Base-by-base conservation (phyloP, 2,888 invertebrate species). In the Gastracanthus pulcherrimus region DNA sequence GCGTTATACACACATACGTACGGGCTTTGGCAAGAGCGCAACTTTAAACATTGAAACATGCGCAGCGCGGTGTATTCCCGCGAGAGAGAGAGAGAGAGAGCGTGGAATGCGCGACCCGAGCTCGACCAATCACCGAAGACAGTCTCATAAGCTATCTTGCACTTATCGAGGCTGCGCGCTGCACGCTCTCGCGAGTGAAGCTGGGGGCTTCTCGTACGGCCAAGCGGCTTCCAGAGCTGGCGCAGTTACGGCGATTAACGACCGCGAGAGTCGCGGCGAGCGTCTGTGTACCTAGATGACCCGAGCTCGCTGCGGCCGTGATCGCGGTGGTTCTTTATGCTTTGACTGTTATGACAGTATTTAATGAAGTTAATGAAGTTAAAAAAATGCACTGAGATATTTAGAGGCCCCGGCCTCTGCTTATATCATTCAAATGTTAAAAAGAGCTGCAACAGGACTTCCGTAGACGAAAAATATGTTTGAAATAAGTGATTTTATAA, bases 71-170 rank as follows among this genome's bases (percentile, higher is more conserved):
- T 23, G 67, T 69, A 58, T 69, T 60, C 45, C 69, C 66, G 29
- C 29, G 66, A 26, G 34, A 31, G 58, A 11, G 45, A 29, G 23
- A 72, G 29, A n/a, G 19, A 13, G 64, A 26, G 13, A n/a, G 19
- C 38, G 19, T 9, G 78, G 80, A 80, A 74, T 80, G 67, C 60
- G 69, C 67, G 80, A 80, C 71, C 64, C 48, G 51, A 72, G 76
- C 82, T 82, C 83, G 70, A 82, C 81, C 84, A 84, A 84, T 84
- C 84, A 82, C 69, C 74, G n/a, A 58, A 29, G 58, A 55, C 36
- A 55, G 41, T 72, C 38, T 77, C 81, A 83, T 81, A 69, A 79
- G 69, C 78, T 84, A 83, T 83, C 82, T 58, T 66, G 78, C 76
- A 79, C 82, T 84, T 84, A 83, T 84, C 84, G 82, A 36, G 80